Evolutionary conservation across 2,888 invertebrate species (phyloP).

Genomic region (Ceraclea dissimilis): DNA sequence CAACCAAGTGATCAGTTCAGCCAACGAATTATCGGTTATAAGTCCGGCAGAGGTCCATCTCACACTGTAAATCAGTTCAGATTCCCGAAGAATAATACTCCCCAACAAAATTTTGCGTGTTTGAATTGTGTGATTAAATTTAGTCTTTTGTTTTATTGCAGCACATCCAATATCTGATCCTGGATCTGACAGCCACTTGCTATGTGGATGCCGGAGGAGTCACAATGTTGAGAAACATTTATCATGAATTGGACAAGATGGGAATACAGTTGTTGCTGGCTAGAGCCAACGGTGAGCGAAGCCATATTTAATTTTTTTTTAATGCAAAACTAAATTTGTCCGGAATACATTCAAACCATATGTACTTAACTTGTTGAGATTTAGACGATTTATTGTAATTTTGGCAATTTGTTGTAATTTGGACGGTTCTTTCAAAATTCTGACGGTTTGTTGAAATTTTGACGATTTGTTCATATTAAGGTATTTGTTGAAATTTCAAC

Average conservation of each 20-base stretch:
- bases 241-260: constrained; percentile 48
- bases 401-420: not conserved
- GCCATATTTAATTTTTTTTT: too few species aligned
- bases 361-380: not conserved
- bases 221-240: constrained; percentile 48
- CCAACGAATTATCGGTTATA: too few species aligned
- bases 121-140: too few species aligned
- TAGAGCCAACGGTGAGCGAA: constrained; percentile 62
- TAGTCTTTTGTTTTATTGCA: constrained; percentile 1
- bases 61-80: too few species aligned
- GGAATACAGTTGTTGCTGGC: constrained; percentile 52
- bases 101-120: too few species aligned
- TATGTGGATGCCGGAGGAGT: constrained; percentile 67
- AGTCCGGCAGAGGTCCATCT: too few species aligned
- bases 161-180: constrained; percentile 51
- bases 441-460: too few species aligned
- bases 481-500: too few species aligned
- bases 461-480: too few species aligned
- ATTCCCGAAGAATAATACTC: too few species aligned
- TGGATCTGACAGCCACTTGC: constrained; percentile 63
- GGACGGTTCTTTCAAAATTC: too few species aligned
- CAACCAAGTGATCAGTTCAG: too few species aligned
- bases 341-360: not conserved
- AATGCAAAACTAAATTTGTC: not conserved
- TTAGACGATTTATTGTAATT: not conserved